These are phyloP conservation scores for Chrysina gloriosa DNA, from an alignment of 2,888 invertebrate species.

Conservation along the genomic window DNA sequence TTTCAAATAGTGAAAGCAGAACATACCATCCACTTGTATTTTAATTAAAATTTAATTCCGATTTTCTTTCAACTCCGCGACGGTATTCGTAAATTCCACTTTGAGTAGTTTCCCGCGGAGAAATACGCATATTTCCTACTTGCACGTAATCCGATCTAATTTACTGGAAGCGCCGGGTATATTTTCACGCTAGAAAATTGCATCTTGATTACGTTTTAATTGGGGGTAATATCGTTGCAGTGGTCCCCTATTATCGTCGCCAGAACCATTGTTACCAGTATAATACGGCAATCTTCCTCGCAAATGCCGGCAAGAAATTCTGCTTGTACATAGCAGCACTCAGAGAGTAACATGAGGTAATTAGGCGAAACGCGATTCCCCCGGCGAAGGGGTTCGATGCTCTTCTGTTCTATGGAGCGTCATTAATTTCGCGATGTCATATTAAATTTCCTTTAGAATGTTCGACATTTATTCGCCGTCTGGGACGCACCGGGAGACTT, in stretches of 20 bases:
- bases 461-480: slow-evolving; percentile 43
- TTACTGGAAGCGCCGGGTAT: too few relatives aligned
- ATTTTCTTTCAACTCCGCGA: too few relatives aligned
- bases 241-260: slow-evolving; percentile 46
- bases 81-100: too few relatives aligned
- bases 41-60: too few relatives aligned
- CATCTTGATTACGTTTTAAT: slow-evolving; percentile 50
- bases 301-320: slow-evolving; percentile 48
- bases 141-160: too few relatives aligned
- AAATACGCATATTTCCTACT: too few relatives aligned
- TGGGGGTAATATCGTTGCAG: slow-evolving; percentile 44
- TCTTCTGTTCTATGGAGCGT: slow-evolving; percentile 48
- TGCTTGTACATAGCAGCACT: slow-evolving; percentile 46
- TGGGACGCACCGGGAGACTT: slow-evolving; percentile 28
- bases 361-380: slow-evolving; percentile 53
- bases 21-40: too few relatives aligned
- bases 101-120: too few relatives aligned
- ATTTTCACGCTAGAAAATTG: too few relatives aligned
- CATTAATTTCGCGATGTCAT: slow-evolving; percentile 55
- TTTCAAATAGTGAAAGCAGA: too few relatives aligned
- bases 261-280: slow-evolving; percentile 50
- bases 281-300: slow-evolving; percentile 51
- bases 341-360: slow-evolving; percentile 52
- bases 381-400: slow-evolving; percentile 50
- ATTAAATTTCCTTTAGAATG: slow-evolving; percentile 51